phyloP scores from a whole-genome alignment of 2,888 invertebrate genomes.

The Clivina fossor region DNA sequence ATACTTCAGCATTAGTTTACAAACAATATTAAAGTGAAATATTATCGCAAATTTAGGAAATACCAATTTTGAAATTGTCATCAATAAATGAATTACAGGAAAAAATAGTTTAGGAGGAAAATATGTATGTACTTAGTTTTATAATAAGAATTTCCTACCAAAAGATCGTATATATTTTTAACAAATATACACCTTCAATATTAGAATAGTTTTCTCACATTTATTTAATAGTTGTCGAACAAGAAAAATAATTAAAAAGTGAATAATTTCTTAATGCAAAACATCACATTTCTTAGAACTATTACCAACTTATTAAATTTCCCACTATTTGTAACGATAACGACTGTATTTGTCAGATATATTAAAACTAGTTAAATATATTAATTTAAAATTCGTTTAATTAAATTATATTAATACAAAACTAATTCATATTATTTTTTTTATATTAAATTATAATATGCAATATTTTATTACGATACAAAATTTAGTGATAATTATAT shows the following conservation, averaged over 20 bases:
- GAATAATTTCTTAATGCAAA: slow-evolving; percentile 24
- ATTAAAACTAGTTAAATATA: too few species aligned
- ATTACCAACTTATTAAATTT: too few species aligned
- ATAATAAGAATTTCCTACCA: too few species aligned
- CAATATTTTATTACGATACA: too few species aligned
- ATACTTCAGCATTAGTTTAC: background rate
- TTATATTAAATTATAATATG: too few species aligned
- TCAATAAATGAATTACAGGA: slow-evolving; percentile 20
- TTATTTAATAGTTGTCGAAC: slow-evolving; percentile 13
- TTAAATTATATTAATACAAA: too few species aligned
- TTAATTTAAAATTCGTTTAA: too few species aligned
- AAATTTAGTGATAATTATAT: too few species aligned
- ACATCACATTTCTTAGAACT: slow-evolving; percentile 29
- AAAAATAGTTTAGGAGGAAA: slow-evolving; percentile 19
- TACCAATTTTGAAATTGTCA: slow-evolving; percentile 25
- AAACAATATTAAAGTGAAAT: slow-evolving; percentile 11
- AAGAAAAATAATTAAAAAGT: slow-evolving; percentile 21
- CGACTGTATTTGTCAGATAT: too few species aligned
- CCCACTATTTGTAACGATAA: background rate
- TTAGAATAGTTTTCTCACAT: slow-evolving; percentile 11
- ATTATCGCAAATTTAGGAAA: slow-evolving; percentile 15
- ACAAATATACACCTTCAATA: slow-evolving; percentile 10
- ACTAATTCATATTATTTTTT: too few species aligned
- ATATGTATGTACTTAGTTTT: slow-evolving; percentile 12
- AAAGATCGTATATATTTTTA: slow-evolving; percentile 9